Base-by-base conservation (phyloP, 2,113 vertebrate species). In the Cromileptes altivelis region DNA sequence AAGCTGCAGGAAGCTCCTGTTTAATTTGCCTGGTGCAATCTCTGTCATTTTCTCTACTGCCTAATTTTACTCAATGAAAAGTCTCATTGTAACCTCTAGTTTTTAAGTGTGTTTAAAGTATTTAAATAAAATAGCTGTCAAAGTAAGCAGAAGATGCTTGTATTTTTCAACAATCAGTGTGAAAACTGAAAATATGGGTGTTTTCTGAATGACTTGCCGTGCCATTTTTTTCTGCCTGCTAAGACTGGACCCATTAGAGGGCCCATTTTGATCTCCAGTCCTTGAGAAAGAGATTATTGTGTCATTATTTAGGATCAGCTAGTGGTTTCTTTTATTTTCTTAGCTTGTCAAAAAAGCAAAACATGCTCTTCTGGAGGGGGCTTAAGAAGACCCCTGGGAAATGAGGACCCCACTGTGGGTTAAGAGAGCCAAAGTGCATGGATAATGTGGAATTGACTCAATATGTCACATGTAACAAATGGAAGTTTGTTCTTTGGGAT, bases 21-120 rank as follows among this genome's bases (percentile, higher is more conserved):
- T 88, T 81, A 85, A 91, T 91, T 83, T 75, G 64, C 69, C 49
- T 71, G 42, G 13, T 82, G 27, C 70, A 62, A 55, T 79, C 52
- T 65, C 40, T 52, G 21, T 30, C 60, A 30, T 47, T 58, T 75
- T 55, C 23, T 78, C 55, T 42, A 40, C 3, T 75, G 60, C 27
- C 17, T 6, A 5, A 37, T 75, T 60, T 30, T 21, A 56, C 21
- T 78, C 9, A 42, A 25, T 49, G 0, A 55, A 74, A 55, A 55
- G 42, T 70, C n/a, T 23, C 14, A 11, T 40, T 84, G 42, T 40
- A 45, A 53, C 1, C 30, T 0, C 1, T 57, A 14, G 18, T 37
- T 69, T 56, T 40, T 50, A 1, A 64, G 74, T 23, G 10, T 45
- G 13, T 15, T 11, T 40, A 18, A 47, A 12, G 4, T 42, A 60